Conservation (phyloP, 2,113 vertebrate genomes). For the Ageneiosus marmoratus region DNA sequence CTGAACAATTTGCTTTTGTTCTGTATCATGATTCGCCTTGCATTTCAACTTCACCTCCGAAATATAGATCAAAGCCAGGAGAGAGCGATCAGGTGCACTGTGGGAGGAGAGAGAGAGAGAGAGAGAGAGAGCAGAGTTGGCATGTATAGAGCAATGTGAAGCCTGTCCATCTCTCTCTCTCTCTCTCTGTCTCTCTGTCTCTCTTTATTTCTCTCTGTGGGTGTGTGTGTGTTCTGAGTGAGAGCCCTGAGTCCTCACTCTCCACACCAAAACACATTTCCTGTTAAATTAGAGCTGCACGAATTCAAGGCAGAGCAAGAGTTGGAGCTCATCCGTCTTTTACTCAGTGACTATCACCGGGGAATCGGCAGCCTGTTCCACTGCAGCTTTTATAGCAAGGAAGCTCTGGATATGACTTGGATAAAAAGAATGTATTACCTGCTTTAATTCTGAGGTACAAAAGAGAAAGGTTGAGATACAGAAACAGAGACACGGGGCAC, state of each 20-base stretch:
- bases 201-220: background rate
- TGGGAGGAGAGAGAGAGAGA: slow-evolving; percentile 6
- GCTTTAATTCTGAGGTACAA: background rate
- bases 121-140: background rate
- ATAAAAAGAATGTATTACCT: background rate
- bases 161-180: background rate
- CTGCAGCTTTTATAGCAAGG: background rate
- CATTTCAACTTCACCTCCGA: slow-evolving; percentile 34
- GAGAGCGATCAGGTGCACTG: slow-evolving; percentile 33
- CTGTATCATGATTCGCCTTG: slow-evolving; percentile 26
- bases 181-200: background rate
- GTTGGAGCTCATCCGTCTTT: slow-evolving; percentile 23
- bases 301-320: slow-evolving; percentile 22
- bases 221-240: background rate
- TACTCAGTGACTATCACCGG: background rate
- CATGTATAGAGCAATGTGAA: background rate
- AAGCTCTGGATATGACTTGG: background rate
- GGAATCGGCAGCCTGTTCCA: background rate
- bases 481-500: background rate
- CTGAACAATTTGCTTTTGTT: slow-evolving; percentile 21
- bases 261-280: slow-evolving; percentile 32
- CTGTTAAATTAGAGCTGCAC: slow-evolving; percentile 21
- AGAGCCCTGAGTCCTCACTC: background rate
- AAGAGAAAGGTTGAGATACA: background rate
- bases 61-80: slow-evolving; percentile 49